Evolutionary conservation across 2,797 vertebrate species (phyloP).

Genomic region (Chelon auratus): DNA sequence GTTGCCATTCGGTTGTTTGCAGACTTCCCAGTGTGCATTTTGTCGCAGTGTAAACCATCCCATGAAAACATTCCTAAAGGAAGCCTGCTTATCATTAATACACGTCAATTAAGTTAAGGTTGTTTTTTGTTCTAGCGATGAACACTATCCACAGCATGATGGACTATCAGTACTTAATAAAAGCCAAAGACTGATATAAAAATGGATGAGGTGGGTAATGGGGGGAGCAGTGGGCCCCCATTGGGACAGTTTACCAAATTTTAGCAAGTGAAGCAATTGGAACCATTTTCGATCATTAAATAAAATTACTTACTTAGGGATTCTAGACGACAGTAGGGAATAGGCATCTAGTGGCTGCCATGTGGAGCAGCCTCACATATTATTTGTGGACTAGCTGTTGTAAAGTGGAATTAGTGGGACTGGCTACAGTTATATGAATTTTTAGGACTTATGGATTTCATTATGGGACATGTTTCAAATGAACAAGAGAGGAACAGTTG

Average conservation of each 20-base stretch:
- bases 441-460: too few relatives aligned
- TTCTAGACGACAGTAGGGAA: too few relatives aligned
- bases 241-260: neutral
- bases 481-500: too few relatives aligned
- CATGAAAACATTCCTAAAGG: too few relatives aligned
- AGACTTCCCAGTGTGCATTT: neutral
- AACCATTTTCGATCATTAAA: neutral
- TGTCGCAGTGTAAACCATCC: too few relatives aligned
- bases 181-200: neutral
- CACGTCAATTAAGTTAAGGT: neutral
- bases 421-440: too few relatives aligned
- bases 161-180: neutral
- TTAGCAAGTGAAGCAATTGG: neutral
- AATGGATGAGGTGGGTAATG: neutral
- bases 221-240: too few relatives aligned
- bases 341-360: too few relatives aligned
- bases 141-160: neutral
- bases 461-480: too few relatives aligned
- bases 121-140: neutral
- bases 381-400: too few relatives aligned
- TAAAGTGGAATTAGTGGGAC: too few relatives aligned
- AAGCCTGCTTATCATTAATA: neutral
- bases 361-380: too few relatives aligned
- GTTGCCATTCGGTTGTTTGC: neutral
- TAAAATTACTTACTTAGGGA: neutral